Percentiles rank a stretch among this genome's conserved stretches.
Evolutionary conservation across 2,113 vertebrate genomes (phyloP).

Genomic region (Tapirus terrestris): DNA sequence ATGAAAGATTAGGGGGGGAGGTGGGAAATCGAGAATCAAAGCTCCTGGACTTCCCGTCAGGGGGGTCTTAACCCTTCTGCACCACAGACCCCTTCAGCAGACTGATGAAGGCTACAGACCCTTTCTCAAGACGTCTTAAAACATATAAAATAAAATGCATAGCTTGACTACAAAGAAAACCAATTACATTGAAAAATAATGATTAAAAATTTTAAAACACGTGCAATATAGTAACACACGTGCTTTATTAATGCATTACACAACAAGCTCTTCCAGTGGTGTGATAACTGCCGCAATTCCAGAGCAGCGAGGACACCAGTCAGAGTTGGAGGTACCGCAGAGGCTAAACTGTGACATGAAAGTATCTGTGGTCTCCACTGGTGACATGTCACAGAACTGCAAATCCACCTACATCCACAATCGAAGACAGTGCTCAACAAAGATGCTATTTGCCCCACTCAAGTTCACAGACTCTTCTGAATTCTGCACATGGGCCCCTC

Average conservation of each 20-base stretch:
- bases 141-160: conserved; percentile 5
- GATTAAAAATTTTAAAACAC: conserved; percentile 17
- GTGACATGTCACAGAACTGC: neutral
- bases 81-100: neutral
- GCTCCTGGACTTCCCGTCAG: neutral
- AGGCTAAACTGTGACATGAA: neutral
- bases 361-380: neutral
- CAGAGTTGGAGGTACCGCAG: neutral
- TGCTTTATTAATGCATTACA: conserved; percentile 57
- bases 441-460: neutral
- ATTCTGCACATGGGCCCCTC: neutral
- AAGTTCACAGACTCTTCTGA: conserved; percentile 2
- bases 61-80: neutral
- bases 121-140: neutral
- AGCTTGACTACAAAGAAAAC: conserved; percentile 12
- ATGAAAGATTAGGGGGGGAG: neutral
- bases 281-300: neutral
- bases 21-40: neutral
- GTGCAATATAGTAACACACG: neutral
- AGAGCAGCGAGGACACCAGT: neutral
- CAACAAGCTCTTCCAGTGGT: neutral
- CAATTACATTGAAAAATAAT: conserved; percentile 56
- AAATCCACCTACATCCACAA: neutral
- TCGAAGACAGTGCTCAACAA: neutral
- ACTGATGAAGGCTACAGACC: neutral